phyloP scores from a whole-genome alignment of 2,113 vertebrate species.

The Pholis gunnellus region DNA sequence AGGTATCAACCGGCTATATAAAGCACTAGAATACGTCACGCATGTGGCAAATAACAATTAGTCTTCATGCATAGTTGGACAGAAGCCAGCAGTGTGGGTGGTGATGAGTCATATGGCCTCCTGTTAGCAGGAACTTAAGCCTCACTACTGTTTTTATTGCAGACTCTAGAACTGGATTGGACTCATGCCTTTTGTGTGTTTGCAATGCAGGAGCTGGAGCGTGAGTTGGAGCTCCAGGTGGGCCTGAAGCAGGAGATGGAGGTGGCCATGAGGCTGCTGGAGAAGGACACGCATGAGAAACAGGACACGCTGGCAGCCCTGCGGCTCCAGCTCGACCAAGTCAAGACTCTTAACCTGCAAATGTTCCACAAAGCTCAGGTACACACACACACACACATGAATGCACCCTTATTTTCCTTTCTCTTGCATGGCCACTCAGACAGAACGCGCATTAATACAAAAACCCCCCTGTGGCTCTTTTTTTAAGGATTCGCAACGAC shows the following conservation, averaged over 20 bases:
- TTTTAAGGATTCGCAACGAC: slow-evolving; percentile 86
- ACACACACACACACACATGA: slow-evolving; percentile 22
- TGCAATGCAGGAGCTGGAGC: slow-evolving; percentile 91
- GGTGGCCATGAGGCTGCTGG: slow-evolving; percentile 97
- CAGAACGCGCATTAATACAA: neutral
- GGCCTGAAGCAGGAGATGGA: slow-evolving; percentile 98
- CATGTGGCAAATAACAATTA: neutral
- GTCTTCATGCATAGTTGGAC: neutral
- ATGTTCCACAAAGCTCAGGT: slow-evolving; percentile 99
- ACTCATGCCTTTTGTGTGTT: slow-evolving; percentile 11
- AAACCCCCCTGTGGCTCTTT: slow-evolving; percentile 36
- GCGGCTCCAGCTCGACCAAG: slow-evolving; percentile 94
- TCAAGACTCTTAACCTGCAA: slow-evolving; percentile 95
- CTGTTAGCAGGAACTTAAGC: neutral
- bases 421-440: neutral
- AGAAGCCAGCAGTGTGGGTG: neutral
- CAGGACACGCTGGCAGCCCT: slow-evolving; percentile 93
- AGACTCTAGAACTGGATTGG: neutral
- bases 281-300: slow-evolving; percentile 98
- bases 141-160: neutral
- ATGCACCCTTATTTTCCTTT: neutral
- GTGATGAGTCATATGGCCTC: neutral
- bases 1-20: neutral
- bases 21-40: neutral
- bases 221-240: slow-evolving; percentile 93